Evolutionary conservation across 2,888 invertebrate genomes (phyloP), one percentile per base, ranked within the genome.

Genomic region (Portevinia maculata): DNA sequence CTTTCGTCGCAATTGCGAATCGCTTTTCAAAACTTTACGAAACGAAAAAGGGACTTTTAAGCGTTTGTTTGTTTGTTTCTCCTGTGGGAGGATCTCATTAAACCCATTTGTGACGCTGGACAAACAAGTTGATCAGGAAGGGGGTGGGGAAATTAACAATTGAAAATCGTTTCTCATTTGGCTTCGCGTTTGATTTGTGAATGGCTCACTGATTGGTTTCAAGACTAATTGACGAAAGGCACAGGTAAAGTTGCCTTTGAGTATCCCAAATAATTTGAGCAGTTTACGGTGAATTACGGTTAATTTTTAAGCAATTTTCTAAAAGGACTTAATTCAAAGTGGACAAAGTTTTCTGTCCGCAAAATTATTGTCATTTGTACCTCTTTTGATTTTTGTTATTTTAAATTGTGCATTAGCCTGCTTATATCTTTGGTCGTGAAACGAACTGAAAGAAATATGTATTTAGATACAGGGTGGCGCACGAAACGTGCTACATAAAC

Each of bases 201-300:
- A 81, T 81, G 75, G 69, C 17, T 17, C 13, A 55, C 70, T 81
- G 81, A 81, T 81, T 81, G 75, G 76, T 81, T 81, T 81, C 46
- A 76, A 71, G 53, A 70, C 70, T 81, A 81, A 81, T 81, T 81
- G 75, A 44, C 28, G 32, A 55, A 5, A 17, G 34, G n/a, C 34
- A 24, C 64, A 74, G 50, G 59, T 59, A 50, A 21, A 17, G 17
- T 9, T 19, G 41, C 6, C 37, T 55, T 34, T 37, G 21, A 7
- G n/a, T 1, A 44, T 53, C 34, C 34, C 41, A 28, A 32, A 55
- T 19, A 41, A 41, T 30, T 19, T 44, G 41, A n/a, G 34, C 28
- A 21, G 30, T 53, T 65, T 21, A 15, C 57, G 6, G 7, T 55
- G 46, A 62, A 62, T 73, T 62, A 46, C 13, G 17, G 37, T 50